A percentile compares a stretch with the other conserved stretches of the same genome.
phyloP scores from a whole-genome alignment of 2,888 invertebrate species.

The Eulithis testata region DNA sequence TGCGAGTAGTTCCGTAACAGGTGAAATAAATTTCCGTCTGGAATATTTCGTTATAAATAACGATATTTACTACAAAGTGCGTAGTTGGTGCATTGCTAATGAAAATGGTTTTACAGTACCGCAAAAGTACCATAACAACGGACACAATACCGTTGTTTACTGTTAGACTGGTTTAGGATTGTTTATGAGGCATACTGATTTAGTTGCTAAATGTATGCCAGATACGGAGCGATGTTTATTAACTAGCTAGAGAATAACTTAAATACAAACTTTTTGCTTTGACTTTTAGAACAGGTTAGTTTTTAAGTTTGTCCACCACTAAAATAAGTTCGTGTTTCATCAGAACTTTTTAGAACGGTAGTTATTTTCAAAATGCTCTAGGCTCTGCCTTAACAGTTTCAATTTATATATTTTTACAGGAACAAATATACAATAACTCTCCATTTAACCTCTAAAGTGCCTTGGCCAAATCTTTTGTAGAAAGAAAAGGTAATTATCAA shows the following conservation, averaged over 20 bases:
- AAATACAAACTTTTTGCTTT: neutral
- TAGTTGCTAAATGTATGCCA: slow-evolving; percentile 3
- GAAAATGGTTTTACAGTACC: slow-evolving; percentile 49
- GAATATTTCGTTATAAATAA: slow-evolving; percentile 51
- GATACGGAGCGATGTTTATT: slow-evolving; percentile 1
- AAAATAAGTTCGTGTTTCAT: neutral
- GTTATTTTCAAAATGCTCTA: no score
- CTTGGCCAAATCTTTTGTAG: no score
- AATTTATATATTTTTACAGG: no score
- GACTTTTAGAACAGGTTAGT: no score
- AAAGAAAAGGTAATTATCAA: no score
- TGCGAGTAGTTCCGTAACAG: slow-evolving; percentile 47
- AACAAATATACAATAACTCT: no score
- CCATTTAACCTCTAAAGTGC: no score
- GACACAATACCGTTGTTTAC: neutral
- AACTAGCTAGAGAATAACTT: neutral
- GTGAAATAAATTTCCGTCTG: slow-evolving; percentile 50
- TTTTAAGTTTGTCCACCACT: no score
- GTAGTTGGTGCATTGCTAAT: slow-evolving; percentile 47
- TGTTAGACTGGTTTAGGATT: neutral
- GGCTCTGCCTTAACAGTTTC: no score
- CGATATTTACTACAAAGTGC: slow-evolving; percentile 39
- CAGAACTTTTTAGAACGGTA: neutral
- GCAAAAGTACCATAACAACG: slow-evolving; percentile 19
- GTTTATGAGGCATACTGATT: neutral